Conservation (phyloP, 2,888 invertebrate genomes). For the Apotomis turbidana region DNA sequence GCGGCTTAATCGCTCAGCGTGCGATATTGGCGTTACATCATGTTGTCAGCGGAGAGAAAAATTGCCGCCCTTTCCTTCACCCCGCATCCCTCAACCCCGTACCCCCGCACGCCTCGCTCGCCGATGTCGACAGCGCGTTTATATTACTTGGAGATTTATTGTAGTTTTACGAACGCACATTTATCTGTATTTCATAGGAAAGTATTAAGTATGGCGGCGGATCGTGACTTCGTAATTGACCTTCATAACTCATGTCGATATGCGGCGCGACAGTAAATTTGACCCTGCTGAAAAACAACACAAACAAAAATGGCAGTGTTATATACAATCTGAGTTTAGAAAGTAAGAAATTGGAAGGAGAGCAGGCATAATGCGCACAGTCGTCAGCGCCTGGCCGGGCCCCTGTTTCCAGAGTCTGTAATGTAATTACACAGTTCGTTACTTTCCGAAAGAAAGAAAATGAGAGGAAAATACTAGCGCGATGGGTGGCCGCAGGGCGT, state of each 20-base stretch:
- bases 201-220: constrained; percentile 43
- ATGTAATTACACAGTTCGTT: constrained; percentile 76
- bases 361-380: constrained; percentile 56
- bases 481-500: constrained; percentile 56
- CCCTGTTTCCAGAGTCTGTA: constrained; percentile 60
- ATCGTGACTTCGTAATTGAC: constrained; percentile 36
- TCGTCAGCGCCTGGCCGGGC: constrained; percentile 63
- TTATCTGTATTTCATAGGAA: constrained; percentile 63
- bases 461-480: constrained; percentile 66
- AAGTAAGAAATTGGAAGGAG: constrained; percentile 54
- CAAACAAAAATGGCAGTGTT: constrained; percentile 22
- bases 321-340: constrained; percentile 45
- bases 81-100: constrained; percentile 53
- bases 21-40: constrained; percentile 84
- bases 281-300: neutral
- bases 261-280: neutral
- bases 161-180: constrained; percentile 76
- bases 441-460: constrained; percentile 73
- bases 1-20: constrained; percentile 83
- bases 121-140: constrained; percentile 76
- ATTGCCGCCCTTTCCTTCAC: constrained; percentile 74
- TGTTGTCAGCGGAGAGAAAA: constrained; percentile 83
- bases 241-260: constrained; percentile 27
- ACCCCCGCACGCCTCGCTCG: constrained; percentile 58
- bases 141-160: constrained; percentile 79